Percentiles rank a stretch among this genome's conserved stretches.
Conservation (phyloP, 2,113 vertebrate species). For the Xiphophorus maculatus region DNA sequence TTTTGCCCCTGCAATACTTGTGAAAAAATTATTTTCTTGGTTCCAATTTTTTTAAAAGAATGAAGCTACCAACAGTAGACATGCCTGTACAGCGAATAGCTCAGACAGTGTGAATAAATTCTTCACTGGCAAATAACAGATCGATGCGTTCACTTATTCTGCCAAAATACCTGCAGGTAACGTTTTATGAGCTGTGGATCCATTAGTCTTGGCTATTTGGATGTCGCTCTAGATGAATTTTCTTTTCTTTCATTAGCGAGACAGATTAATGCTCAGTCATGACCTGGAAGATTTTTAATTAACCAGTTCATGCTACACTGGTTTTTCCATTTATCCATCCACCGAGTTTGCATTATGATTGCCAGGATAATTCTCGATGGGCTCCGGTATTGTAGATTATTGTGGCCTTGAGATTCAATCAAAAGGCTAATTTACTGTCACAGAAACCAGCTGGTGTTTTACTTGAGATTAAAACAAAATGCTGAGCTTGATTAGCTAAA, state of each 20-base stretch:
- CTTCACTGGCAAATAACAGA: constrained; percentile 27
- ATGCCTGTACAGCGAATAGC: constrained; percentile 9
- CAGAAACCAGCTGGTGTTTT: not conserved
- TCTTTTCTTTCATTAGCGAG: constrained; percentile 54
- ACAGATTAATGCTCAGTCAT: constrained; percentile 55
- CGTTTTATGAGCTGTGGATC: constrained; percentile 38
- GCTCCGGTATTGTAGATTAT: not conserved
- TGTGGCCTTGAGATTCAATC: not conserved
- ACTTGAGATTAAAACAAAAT: not conserved
- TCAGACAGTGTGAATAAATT: constrained; percentile 1
- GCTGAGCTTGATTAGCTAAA: not conserved
- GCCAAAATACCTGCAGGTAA: constrained; percentile 44
- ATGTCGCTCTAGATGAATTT: constrained; percentile 58
- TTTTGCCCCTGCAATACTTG: constrained; percentile 3
- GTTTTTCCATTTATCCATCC: constrained; percentile 55
- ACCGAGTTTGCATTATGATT: constrained; percentile 27
- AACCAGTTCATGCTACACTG: constrained; percentile 65
- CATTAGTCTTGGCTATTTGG: constrained; percentile 66
- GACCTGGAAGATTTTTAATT: constrained; percentile 68
- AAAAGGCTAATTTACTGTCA: not conserved
- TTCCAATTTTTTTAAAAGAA: not conserved
- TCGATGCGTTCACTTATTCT: constrained; percentile 20
- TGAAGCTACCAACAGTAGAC: not conserved
- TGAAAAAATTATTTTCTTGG: not conserved
- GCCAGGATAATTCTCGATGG: constrained; percentile 33